Conservation (phyloP, 2,797 vertebrate genomes). For the Acanthornis magna region DNA sequence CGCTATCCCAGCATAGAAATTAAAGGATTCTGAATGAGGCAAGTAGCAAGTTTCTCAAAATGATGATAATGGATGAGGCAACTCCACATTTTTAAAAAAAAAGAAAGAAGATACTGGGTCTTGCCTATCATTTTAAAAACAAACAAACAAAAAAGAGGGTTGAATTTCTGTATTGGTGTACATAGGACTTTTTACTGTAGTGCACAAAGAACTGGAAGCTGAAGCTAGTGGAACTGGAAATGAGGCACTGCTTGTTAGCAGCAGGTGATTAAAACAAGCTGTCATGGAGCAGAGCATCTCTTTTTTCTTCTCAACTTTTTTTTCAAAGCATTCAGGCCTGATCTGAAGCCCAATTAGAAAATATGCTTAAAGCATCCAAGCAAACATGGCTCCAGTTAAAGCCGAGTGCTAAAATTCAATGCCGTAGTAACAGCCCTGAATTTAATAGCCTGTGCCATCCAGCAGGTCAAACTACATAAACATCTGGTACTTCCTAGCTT, state of each 20-base stretch:
- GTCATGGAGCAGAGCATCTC: background rate
- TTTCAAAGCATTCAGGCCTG: background rate
- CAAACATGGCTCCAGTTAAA: background rate
- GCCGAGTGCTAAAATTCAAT: background rate
- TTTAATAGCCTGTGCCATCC: background rate
- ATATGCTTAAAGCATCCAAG: background rate
- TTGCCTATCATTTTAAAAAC: background rate
- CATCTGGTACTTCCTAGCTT: background rate
- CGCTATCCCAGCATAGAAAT: background rate
- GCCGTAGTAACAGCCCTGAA: background rate
- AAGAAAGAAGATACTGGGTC: rapidly evolving
- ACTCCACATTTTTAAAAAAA: background rate
- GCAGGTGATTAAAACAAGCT: slow-evolving; percentile 6
- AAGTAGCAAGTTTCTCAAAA: background rate
- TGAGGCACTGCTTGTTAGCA: background rate
- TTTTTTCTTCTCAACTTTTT: background rate
- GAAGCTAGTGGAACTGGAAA: background rate
- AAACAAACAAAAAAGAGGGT: background rate
- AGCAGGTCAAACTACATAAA: background rate
- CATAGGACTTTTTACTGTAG: background rate
- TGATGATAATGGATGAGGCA: background rate
- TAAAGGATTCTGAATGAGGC: background rate
- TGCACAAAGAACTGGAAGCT: background rate
- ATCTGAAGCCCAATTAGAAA: background rate
- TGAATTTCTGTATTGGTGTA: background rate